Percentiles rank a stretch among this genome's conserved stretches.
Conservation (phyloP, 1,140 invertebrate genomes). For the Platyscapa corneri region DNA sequence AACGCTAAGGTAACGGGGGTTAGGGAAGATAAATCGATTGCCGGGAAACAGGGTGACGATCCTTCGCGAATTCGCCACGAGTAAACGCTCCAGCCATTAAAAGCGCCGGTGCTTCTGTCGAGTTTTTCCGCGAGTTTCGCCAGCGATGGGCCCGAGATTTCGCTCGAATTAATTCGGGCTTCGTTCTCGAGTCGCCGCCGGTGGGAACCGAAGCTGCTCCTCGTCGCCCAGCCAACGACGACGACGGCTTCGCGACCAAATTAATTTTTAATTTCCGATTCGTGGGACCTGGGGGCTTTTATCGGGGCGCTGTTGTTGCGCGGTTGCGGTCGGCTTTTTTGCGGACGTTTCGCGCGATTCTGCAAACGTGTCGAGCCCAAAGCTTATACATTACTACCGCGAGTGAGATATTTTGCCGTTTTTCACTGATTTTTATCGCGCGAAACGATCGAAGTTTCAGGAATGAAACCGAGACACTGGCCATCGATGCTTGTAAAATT, state of each 20-base stretch:
- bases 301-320: no score
- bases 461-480: neutral
- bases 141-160: neutral
- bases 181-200: no score
- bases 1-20: neutral
- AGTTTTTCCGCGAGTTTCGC: neutral
- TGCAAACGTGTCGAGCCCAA: neutral
- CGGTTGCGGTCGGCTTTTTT: neutral
- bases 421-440: neutral
- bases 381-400: neutral
- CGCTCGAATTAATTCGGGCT: no score
- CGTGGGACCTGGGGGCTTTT: no score
- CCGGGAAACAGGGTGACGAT: conserved; percentile 22
- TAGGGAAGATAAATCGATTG: conserved; percentile 56
- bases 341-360: conserved; percentile 2
- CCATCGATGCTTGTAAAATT: neutral
- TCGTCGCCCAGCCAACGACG: no score
- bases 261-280: conserved; percentile 18
- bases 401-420: neutral
- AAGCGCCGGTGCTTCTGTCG: neutral
- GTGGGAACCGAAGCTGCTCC: no score
- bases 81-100: neutral
- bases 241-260: neutral
- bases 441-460: neutral
- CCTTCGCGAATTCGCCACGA: conserved; percentile 42